Evolutionary conservation across 2,888 invertebrate species (phyloP), one percentile per base, ranked within the genome.

Genomic region (Reticulitermes lucifugus): DNA sequence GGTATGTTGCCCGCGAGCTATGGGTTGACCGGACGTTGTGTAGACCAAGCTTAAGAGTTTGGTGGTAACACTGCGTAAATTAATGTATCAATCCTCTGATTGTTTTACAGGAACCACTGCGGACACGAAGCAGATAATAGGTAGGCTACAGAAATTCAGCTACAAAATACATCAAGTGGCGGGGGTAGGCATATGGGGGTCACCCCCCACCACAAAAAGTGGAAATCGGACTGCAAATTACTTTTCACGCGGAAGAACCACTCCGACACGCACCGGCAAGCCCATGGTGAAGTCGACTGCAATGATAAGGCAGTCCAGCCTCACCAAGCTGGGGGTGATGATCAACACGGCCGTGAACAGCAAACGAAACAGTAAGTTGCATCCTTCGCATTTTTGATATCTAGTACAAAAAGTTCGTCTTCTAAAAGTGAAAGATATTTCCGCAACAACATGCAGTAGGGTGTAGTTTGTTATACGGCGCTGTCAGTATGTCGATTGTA

Each of bases 301-400:
- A 88, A 91, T 94, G 89, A 93, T 93, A 90, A 92, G 94, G 87
- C 94, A 94, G 89, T 93, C 94, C 87, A 94, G 94, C 90, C 93
- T 94, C 89, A 93, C 93, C 84, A 93, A 93, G 90, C 92, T 94
- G 87, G 93, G 93, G 71, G 93, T 92, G 88, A 93, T 94, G 91
- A 92, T 94, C 88, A 94, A 94, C 89, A 93, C 93, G 71, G 93
- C 93, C 84, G 93, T 93, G 87, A 93, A 92, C 89, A 91, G 91
- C 88, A 90, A 91, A 86, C 90, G 87, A 41, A 85, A 89, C 88
- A 90, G 91, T 91, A 88, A 90, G 91, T 89, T 86, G 3, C 25
- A 18, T 18, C 55, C 18, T 55, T 55, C 55, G 35, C 1, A 46
- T 46, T 9, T 12, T 46, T 12, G 4, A 46, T 46, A 46, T 46